Conservation (phyloP, 2,888 invertebrate species). For the Ennomos fuscantarius region DNA sequence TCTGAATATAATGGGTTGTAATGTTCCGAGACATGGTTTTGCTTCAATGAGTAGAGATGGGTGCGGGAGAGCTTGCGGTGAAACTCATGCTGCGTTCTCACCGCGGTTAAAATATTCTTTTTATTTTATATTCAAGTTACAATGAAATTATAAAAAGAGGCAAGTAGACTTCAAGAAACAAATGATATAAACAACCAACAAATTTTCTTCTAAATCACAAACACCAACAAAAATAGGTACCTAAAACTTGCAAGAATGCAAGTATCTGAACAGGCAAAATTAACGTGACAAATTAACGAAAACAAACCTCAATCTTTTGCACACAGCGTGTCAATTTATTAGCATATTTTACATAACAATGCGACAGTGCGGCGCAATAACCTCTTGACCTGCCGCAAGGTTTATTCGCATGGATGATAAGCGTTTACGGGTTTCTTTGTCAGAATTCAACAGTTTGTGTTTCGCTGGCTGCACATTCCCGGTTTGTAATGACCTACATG, state of each 20-base stretch:
- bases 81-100: slow-evolving; percentile 77
- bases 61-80: slow-evolving; percentile 57
- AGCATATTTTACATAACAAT: slow-evolving; percentile 55
- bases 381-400: slow-evolving; percentile 77
- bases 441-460: slow-evolving; percentile 45
- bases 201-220: slow-evolving; percentile 17
- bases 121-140: slow-evolving; percentile 58
- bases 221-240: not conserved
- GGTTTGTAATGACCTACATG: slow-evolving; percentile 78
- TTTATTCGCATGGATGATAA: slow-evolving; percentile 64
- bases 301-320: slow-evolving; percentile 21
- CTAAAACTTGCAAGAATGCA: not conserved
- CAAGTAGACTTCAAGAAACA: slow-evolving; percentile 24
- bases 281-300: slow-evolving; percentile 28
- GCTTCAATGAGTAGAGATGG: slow-evolving; percentile 65
- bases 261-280: slow-evolving; percentile 6
- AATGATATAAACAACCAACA: slow-evolving; percentile 30
- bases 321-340: slow-evolving; percentile 41
- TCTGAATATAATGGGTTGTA: slow-evolving; percentile 63
- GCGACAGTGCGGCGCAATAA: slow-evolving; percentile 62
- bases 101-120: slow-evolving; percentile 59
- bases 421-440: slow-evolving; percentile 47
- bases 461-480: slow-evolving; percentile 47
- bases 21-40: slow-evolving; percentile 69
- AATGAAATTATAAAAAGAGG: slow-evolving; percentile 48